Evolutionary conservation across 2,888 invertebrate species (phyloP), one percentile per base, ranked within the genome.

Genomic region (Chydorus sphaericus): DNA sequence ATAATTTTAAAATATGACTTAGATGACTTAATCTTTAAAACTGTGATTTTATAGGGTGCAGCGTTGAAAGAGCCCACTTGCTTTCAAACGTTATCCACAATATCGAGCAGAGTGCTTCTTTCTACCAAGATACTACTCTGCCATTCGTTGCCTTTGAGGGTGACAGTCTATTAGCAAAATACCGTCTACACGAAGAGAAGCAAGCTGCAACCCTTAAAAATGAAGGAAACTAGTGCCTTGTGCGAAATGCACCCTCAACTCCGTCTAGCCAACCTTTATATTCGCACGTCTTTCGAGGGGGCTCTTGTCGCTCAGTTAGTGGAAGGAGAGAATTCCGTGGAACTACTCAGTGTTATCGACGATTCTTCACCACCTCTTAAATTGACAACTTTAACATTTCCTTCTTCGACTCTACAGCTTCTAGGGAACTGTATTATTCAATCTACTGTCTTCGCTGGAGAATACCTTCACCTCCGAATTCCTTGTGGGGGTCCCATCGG

Each of bases 11-110:
- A n/a, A n/a, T n/a, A n/a, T n/a, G n/a, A n/a, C n/a, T n/a, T n/a
- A n/a, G n/a, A n/a, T n/a, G n/a, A n/a, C n/a, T n/a, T n/a, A n/a
- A n/a, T n/a, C n/a, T n/a, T n/a, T n/a, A n/a, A n/a, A n/a, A n/a
- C n/a, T n/a, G 11, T 39, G 11, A 11, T 29, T 58, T 62, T 62
- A 64, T 70, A 70, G 84, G 93, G 30, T 85, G 85, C 64, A 79
- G 80, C 71, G 81, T 82, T 14, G 91, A 92, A 67, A 83, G 83
- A 65, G 83, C 92, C 1, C 93, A 96, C 69, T 72, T 94, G 57
- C 75, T 97, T 11, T 79, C 84, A 48, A 84, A 84, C 7, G 89
- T 96, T 55, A 94, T 98, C 54, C 80, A 80, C 67, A 97, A 98
- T 67, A 79, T 98, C 61, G 82, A 89, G 72, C 71, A 90, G 63